Base-by-base conservation (phyloP, 2,888 invertebrate genomes). In the Hirtodrosophila histrioides region DNA sequence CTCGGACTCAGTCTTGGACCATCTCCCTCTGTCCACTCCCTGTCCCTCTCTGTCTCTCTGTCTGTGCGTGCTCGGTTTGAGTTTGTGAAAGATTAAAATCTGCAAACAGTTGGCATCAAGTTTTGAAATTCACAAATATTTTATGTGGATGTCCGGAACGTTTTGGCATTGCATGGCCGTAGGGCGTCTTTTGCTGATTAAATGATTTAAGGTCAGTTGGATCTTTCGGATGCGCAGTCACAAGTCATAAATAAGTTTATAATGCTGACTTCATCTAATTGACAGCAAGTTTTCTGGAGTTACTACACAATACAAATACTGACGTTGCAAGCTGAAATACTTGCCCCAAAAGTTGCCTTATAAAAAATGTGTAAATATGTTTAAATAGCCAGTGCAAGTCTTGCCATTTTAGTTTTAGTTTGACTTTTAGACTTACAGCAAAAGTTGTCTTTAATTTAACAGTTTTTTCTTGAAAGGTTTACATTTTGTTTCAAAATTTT, bases 51-150 rank as follows among this genome's bases (percentile, higher is more conserved):
- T 36, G 11, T 9, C 39, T 5, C 31, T 41, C 41, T 58, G 54
- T 40, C 49, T 77, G 68, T 71, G 65, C 57, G 61, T 62, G 60
- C 60, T 73, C 41, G 66, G 56, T 66, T 69, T 64, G 72, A 61
- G 73, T 83, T 76, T 85, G 84, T 85, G 85, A 85, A 78, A 86
- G 85, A 85, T 85, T 85, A 85, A 88, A 85, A 85, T 88, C 85
- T 88, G 79, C 88, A 86, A 88, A 88, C 84, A 86, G 86, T 86
- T 85, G 85, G 86, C 85, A 85, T 74, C 85, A 83, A 74, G 76
- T 80, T 88, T 85, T 88, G 60, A 80, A 86, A 74, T 84, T 78
- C 70, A 69, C 86, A 85, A 88, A 84, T 88, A 78, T 86, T 70
- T 69, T 61, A 86, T 73, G 61, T 41, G 69, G 45, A 56, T 66